phyloP scores from a whole-genome alignment of 2,888 invertebrate species.

The Clivina fossor region DNA sequence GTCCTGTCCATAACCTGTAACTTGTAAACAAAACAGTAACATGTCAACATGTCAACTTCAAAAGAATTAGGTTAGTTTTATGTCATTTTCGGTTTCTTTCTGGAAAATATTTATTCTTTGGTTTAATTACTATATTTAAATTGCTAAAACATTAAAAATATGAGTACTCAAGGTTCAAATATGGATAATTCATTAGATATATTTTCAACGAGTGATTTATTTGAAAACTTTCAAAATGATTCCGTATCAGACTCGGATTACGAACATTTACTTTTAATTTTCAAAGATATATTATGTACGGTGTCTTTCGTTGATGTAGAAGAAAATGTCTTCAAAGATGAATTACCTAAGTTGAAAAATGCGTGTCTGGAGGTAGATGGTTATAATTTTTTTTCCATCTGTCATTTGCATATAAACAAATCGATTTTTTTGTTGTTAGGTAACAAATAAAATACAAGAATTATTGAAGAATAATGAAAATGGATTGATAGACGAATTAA shows the following conservation, averaged over 20 bases:
- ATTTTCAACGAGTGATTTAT: conserved; percentile 22
- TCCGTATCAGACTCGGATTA: conserved; percentile 6
- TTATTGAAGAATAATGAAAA: conserved; percentile 7
- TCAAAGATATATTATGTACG: conserved; percentile 19
- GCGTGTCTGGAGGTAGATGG: conserved; percentile 10
- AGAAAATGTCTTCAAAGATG: conserved; percentile 25
- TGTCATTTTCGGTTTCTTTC: too few relatives aligned
- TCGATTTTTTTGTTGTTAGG: background rate
- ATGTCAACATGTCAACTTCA: too few relatives aligned
- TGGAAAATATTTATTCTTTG: too few relatives aligned
- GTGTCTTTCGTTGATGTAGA: conserved; percentile 24
- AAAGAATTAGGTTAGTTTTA: too few relatives aligned
- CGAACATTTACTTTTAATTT: conserved; percentile 21
- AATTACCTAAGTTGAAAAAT: conserved; percentile 22
- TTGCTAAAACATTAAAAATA: too few relatives aligned
- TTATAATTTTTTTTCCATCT: background rate
- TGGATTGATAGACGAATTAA: conserved; percentile 12
- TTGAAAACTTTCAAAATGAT: conserved; percentile 15
- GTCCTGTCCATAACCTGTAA: too few relatives aligned
- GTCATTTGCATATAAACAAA: background rate
- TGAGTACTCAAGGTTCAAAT: too few relatives aligned
- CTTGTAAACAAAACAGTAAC: too few relatives aligned
- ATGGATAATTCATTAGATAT: conserved; percentile 28
- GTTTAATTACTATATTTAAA: too few relatives aligned
- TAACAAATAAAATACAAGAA: conserved; percentile 10